Evolutionary conservation across 2,797 vertebrate genomes (phyloP).

Genomic region (Cottoperca gobio): DNA sequence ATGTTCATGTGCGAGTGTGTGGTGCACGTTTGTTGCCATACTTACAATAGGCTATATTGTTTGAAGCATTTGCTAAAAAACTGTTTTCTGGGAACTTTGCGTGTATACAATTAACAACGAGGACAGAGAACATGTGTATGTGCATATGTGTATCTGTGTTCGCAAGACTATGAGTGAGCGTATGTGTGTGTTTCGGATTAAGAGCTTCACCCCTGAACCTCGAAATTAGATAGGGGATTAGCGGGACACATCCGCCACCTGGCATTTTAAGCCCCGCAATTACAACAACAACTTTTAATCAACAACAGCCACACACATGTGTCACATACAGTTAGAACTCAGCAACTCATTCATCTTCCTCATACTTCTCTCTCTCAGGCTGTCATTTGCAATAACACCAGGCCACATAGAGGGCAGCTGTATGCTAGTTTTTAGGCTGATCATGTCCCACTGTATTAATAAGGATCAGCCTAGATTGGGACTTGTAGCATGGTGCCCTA

Average conservation of each 20-base stretch:
- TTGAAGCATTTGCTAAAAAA: background rate
- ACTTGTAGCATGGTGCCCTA: slow-evolving; percentile 60
- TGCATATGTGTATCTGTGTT: slow-evolving; percentile 41
- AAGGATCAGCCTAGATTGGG: slow-evolving; percentile 70
- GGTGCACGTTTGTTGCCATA: background rate
- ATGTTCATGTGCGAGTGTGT: slow-evolving; percentile 26
- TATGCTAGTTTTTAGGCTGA: slow-evolving; percentile 45
- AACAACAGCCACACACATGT: slow-evolving; percentile 78
- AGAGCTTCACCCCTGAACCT: slow-evolving; percentile 84
- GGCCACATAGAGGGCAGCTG: slow-evolving; percentile 39
- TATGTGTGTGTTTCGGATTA: slow-evolving; percentile 81
- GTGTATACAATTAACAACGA: slow-evolving; percentile 2
- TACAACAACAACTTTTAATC: slow-evolving; percentile 85
- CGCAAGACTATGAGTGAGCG: slow-evolving; percentile 63
- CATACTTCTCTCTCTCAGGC: slow-evolving; percentile 8
- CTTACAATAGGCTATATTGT: background rate
- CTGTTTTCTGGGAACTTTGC: slow-evolving; percentile 8
- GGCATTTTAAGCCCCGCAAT: slow-evolving; percentile 82
- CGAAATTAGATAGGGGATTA: slow-evolving; percentile 84
- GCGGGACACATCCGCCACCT: slow-evolving; percentile 82
- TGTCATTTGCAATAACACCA: slow-evolving; percentile 26
- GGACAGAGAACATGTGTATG: slow-evolving; percentile 25
- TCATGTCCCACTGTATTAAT: slow-evolving; percentile 68
- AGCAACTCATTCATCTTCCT: slow-evolving; percentile 42
- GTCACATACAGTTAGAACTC: slow-evolving; percentile 71